Percentiles rank a stretch among this genome's conserved stretches.
These are phyloP conservation scores for Porites rus DNA, from an alignment of 92 coral and sea anemone species.

Conservation along the genomic window DNA sequence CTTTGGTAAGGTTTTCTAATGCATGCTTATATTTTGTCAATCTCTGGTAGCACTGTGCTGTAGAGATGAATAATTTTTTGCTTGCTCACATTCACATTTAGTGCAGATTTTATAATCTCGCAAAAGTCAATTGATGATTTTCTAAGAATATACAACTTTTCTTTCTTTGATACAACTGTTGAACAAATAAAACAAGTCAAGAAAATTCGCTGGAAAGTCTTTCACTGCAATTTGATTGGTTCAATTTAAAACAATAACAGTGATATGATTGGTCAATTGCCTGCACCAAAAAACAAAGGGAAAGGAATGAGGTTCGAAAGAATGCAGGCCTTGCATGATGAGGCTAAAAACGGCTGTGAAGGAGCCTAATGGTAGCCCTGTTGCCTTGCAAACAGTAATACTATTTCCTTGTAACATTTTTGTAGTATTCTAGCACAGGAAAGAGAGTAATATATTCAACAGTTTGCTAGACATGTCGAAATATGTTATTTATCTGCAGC, in stretches of 20 bases:
- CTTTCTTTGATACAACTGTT: slow-evolving; percentile 14
- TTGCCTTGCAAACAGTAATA: too few species aligned
- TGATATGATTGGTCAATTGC: slow-evolving; percentile 18
- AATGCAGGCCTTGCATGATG: slow-evolving; percentile 37
- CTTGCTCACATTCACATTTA: not conserved
- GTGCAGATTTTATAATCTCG: not conserved
- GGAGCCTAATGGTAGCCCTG: not conserved
- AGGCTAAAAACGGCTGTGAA: not conserved
- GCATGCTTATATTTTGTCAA: too few species aligned
- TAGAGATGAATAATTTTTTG: not conserved
- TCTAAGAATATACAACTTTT: slow-evolving; percentile 10
- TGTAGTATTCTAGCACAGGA: too few species aligned
- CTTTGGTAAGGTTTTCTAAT: too few species aligned
- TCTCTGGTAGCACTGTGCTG: not conserved
- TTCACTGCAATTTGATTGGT: slow-evolving; percentile 8
- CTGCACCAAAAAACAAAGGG: slow-evolving; percentile 18
- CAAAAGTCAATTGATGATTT: not conserved
- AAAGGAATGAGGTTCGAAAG: slow-evolving; percentile 28
- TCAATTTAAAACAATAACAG: not conserved
- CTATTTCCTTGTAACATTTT: too few species aligned
- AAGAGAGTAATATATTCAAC: too few species aligned
- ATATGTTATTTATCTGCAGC: too few species aligned
- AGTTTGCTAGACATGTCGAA: too few species aligned
- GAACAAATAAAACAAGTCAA: slow-evolving; percentile 22
- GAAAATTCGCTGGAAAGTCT: slow-evolving; percentile 32